These are phyloP conservation scores for Accipiter cooperii DNA, from an alignment of 2,113 vertebrate genomes.

Conservation along the genomic window DNA sequence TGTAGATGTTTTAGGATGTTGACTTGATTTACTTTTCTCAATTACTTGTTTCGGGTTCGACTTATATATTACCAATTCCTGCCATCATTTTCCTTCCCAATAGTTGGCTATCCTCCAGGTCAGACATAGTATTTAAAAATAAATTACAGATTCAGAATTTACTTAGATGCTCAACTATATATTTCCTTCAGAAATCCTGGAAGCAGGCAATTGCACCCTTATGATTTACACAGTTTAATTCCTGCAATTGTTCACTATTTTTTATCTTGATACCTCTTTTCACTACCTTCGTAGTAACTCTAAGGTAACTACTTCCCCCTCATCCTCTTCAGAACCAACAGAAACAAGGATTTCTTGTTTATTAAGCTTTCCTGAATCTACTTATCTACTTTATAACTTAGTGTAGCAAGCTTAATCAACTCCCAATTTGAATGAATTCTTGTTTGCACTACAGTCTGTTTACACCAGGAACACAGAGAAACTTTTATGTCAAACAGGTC, in stretches of 20 bases:
- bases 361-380: not conserved
- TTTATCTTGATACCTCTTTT: not conserved
- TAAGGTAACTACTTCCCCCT: not conserved
- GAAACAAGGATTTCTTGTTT: not conserved
- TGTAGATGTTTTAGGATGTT: not conserved
- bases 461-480: not conserved
- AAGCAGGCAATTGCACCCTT: not conserved
- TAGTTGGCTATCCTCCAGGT: not conserved
- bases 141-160: not conserved
- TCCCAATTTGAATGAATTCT: not conserved
- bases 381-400: not conserved
- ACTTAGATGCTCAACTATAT: not conserved
- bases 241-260: not conserved
- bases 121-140: not conserved
- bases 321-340: not conserved
- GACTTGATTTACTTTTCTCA: not conserved
- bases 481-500: not conserved
- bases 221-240: not conserved
- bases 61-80: not conserved
- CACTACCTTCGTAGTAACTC: not conserved
- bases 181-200: not conserved
- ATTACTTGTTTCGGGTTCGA: not conserved
- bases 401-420: not conserved
- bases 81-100: not conserved
- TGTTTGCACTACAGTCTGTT: not conserved